Evolutionary conservation across 2,113 vertebrate genomes (phyloP).

Genomic region (Nansenia antarctica): DNA sequence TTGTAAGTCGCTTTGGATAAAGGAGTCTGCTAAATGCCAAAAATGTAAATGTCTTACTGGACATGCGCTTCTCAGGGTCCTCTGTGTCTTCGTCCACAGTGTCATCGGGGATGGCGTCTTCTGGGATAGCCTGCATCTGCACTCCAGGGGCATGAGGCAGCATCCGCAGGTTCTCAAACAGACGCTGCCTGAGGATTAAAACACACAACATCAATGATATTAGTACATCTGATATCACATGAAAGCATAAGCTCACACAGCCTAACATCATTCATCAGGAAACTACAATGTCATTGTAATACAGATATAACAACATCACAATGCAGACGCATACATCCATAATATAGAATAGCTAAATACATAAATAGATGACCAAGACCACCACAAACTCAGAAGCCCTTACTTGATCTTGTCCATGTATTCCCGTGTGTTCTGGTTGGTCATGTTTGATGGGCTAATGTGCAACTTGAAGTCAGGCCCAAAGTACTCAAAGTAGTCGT

Average conservation of each 20-base stretch:
- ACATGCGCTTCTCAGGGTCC: slow-evolving; percentile 92
- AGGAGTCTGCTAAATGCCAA: no score
- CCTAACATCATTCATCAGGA: neutral
- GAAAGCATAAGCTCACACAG: neutral
- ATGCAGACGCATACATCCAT: no score
- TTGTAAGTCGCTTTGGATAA: no score
- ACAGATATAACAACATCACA: neutral
- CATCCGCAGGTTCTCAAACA: slow-evolving; percentile 96
- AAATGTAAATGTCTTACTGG: slow-evolving; percentile 87
- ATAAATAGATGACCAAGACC: neutral
- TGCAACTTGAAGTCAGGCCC: slow-evolving; percentile 96
- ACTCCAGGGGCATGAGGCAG: slow-evolving; percentile 92
- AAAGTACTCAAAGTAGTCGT: slow-evolving; percentile 97
- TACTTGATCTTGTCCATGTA: slow-evolving; percentile 94
- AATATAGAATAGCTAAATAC: no score
- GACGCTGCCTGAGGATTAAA: slow-evolving; percentile 78
- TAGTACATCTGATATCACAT: neutral
- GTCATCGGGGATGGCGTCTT: slow-evolving; percentile 88
- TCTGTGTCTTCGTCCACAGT: slow-evolving; percentile 89
- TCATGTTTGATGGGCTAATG: slow-evolving; percentile 98
- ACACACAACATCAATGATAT: neutral
- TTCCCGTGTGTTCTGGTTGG: slow-evolving; percentile 95
- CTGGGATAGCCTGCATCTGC: slow-evolving; percentile 92
- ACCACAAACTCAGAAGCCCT: neutral
- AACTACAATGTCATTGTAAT: neutral